Percentiles rank a stretch among this genome's conserved stretches.
These are phyloP conservation scores for Diplolepis rosae DNA, from an alignment of 2,888 invertebrate species.

Conservation along the genomic window DNA sequence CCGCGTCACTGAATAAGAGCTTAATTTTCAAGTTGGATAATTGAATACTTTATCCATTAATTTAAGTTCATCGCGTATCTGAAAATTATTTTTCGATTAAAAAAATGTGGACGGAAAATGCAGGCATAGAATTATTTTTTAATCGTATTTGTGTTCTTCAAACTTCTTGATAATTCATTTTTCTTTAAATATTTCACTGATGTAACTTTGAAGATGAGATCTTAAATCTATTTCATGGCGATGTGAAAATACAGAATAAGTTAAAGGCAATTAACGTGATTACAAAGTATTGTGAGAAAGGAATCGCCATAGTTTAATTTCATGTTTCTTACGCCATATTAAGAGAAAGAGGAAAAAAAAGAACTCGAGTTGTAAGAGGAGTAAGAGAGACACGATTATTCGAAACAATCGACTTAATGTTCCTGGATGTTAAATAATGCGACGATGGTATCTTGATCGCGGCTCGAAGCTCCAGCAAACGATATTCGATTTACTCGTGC, in stretches of 20 bases:
- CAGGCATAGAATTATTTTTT: too few relatives aligned
- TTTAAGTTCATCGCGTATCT: background rate
- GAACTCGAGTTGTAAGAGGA: conserved; percentile 5
- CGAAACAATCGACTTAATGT: conserved; percentile 28
- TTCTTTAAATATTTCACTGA: too few relatives aligned
- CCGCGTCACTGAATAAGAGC: conserved; percentile 14
- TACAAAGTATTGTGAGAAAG: conserved; percentile 24
- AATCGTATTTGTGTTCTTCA: too few relatives aligned
- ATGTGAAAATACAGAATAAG: conserved; percentile 12
- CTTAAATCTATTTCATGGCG: background rate
- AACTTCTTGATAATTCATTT: too few relatives aligned
- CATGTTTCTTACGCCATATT: conserved; percentile 24
- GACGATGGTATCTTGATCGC: conserved; percentile 27
- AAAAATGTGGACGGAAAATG: background rate
- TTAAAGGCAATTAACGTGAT: conserved; percentile 18
- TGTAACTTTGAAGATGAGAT: background rate
- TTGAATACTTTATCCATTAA: background rate
- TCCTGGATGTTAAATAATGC: conserved; percentile 30
- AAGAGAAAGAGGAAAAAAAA: conserved; percentile 5
- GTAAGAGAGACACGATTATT: conserved; percentile 10
- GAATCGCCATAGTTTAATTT: conserved; percentile 25
- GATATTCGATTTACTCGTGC: conserved; percentile 30
- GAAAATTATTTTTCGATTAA: background rate
- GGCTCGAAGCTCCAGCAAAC: conserved; percentile 12
- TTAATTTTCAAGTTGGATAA: conserved; percentile 15